These are phyloP conservation scores for Melanostigma gelatinosum DNA, from an alignment of 2,113 vertebrate species.

Conservation along the genomic window DNA sequence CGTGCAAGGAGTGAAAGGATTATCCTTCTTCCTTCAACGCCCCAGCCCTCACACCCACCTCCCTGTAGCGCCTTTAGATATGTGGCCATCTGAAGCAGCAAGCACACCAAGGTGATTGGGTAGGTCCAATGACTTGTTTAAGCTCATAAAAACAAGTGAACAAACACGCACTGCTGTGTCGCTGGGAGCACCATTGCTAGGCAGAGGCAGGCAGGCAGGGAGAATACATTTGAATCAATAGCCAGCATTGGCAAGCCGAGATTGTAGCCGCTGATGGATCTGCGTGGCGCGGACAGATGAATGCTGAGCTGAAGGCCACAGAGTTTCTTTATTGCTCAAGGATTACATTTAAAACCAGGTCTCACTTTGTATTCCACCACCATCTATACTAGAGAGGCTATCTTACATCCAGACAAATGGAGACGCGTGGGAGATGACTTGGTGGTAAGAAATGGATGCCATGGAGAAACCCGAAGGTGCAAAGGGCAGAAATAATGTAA, in stretches of 20 bases:
- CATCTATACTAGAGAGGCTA: conserved; percentile 74
- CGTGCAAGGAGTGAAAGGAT: not conserved
- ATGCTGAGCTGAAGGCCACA: conserved; percentile 77
- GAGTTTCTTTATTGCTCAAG: conserved; percentile 79
- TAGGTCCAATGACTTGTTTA: conserved; percentile 65
- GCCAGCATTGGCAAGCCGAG: conserved; percentile 54
- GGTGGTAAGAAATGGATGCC: conserved; percentile 65
- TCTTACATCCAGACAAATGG: conserved; percentile 76
- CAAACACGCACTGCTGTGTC: conserved; percentile 64
- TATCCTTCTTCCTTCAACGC: not conserved
- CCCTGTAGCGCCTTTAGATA: conserved; percentile 9
- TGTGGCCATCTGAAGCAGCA: conserved; percentile 27
- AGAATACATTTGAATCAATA: conserved; percentile 76
- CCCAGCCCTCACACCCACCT: conserved; percentile 15
- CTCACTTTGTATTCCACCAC: conserved; percentile 77
- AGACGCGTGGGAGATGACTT: conserved; percentile 62
- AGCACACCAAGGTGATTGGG: conserved; percentile 29
- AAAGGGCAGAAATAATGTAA: conserved; percentile 80
- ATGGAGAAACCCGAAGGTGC: conserved; percentile 61
- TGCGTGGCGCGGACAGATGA: conserved; percentile 67
- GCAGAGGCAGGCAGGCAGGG: conserved; percentile 36
- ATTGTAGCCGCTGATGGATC: conserved; percentile 78
- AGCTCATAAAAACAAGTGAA: conserved; percentile 72
- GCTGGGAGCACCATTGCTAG: conserved; percentile 52
- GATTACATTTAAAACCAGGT: conserved; percentile 81